Evolutionary conservation across 2,888 invertebrate species (phyloP), one percentile per base, ranked within the genome.

Genomic region (Trilocha varians): DNA sequence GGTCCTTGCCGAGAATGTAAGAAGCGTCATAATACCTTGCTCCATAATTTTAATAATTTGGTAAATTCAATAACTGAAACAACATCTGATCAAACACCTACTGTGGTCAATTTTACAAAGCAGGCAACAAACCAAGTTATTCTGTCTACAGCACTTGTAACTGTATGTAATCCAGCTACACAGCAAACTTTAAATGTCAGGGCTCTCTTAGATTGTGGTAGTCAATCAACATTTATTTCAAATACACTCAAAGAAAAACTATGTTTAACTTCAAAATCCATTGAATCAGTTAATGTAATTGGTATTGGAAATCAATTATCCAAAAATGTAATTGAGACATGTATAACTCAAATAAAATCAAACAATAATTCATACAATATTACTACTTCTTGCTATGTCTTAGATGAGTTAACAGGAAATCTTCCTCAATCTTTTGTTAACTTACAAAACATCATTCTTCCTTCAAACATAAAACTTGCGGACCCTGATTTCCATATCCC

Each of bases 1-100:
- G 49, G 52, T 8, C 47, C 50, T 3, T 54, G 56, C 35, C 42
- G 47, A 1, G 34, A 44, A n/a, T 53, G 56, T 32, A 47, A 44
- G 1, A 36, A 44, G 8, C 18, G 18, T 18, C 18, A 18, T 18
- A 1, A 18, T 6, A 18, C 18, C 8, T 8, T 18, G 8, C 5
- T 18, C 1, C 18, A 18, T 18, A 8, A 18, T 18, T 8, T 8
- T 18, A 18, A 18, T 6, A 18, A 8, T 18, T 18, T 8, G 8
- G 1, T 18, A 5, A 18, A 18, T 18, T 18, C 8, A 18, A 8
- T 18, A 5, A 18, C 18, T 18, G 18, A 18, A 6, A 1, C 8
- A 5, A 18, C 18, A 6, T 18, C 18, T 18, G 8, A 18, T 1
- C 18, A 18, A 18, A 6, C 8, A 18, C 18, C 5, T 5, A 8